These are phyloP conservation scores for Epizoanthus scotinus DNA, from an alignment of 92 coral and sea anemone genomes.

Conservation along the genomic window DNA sequence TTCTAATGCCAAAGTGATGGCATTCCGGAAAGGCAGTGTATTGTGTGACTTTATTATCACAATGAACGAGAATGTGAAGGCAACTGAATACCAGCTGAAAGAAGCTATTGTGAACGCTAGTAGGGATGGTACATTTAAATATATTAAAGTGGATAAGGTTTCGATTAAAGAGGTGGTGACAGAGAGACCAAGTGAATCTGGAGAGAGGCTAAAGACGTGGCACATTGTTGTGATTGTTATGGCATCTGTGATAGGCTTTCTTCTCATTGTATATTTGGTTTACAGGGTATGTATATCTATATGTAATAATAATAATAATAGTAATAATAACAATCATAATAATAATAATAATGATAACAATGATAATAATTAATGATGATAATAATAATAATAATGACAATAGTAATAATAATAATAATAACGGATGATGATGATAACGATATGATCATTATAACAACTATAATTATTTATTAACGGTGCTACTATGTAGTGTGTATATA, in stretches of 20 bases:
- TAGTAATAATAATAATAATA: no score
- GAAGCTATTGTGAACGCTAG: background rate
- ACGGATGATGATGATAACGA: no score
- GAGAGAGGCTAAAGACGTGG: background rate
- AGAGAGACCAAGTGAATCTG: background rate
- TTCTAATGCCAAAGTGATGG: no score
- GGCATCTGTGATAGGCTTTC: background rate
- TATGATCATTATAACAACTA: no score
- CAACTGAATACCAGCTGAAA: background rate
- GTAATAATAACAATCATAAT: no score
- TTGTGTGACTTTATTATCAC: background rate
- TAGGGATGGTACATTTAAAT: background rate
- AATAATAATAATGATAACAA: no score
- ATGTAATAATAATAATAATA: no score
- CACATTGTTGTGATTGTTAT: background rate
- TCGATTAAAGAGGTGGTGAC: background rate
- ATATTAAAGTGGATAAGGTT: background rate
- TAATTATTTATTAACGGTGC: no score
- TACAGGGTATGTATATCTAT: slow-evolving; percentile 5
- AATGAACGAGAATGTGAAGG: background rate
- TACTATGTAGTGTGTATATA: no score
- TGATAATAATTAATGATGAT: no score
- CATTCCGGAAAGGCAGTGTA: background rate
- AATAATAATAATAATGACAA: no score
- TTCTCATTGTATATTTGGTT: background rate